phyloP scores from a whole-genome alignment of 2,888 invertebrate species.

The Hydriomena furcata region DNA sequence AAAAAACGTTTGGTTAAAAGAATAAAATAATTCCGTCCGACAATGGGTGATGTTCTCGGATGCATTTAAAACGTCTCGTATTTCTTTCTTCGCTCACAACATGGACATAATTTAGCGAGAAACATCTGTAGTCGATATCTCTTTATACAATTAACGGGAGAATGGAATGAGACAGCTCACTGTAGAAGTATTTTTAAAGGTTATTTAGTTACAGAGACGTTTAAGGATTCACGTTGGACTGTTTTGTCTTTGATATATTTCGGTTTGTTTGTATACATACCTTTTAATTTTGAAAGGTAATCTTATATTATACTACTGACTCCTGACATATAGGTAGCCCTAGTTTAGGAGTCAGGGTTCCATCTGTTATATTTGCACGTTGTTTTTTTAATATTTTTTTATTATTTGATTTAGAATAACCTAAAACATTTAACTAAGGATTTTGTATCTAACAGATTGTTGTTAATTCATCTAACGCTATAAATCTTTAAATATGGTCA shows the following conservation, averaged over 20 bases:
- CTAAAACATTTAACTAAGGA: too few relatives aligned
- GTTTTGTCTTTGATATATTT: slow-evolving; percentile 3
- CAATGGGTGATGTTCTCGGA: slow-evolving; percentile 56
- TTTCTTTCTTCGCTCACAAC: slow-evolving; percentile 71
- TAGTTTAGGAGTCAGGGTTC: too few relatives aligned
- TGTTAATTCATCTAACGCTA: too few relatives aligned
- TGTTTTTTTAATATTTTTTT: too few relatives aligned
- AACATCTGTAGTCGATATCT: slow-evolving; percentile 81
- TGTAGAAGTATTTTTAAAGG: slow-evolving; percentile 73
- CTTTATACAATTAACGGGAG: slow-evolving; percentile 76
- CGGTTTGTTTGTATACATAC: neutral
- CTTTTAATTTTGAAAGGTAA: too few relatives aligned
- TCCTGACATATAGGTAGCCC: too few relatives aligned
- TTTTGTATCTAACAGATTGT: too few relatives aligned
- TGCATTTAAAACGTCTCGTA: slow-evolving; percentile 67
- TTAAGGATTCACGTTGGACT: slow-evolving; percentile 48
- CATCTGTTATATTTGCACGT: too few relatives aligned
- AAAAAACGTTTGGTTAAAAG: slow-evolving; percentile 28
- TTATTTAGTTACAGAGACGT: slow-evolving; percentile 61
- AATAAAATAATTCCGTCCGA: slow-evolving; percentile 44
- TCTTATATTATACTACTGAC: too few relatives aligned
- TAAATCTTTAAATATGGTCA: too few relatives aligned
- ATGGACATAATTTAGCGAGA: slow-evolving; percentile 65
- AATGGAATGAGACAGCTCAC: slow-evolving; percentile 65
- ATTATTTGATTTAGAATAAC: too few relatives aligned